A percentile compares a stretch with the other conserved stretches of the same genome.
Evolutionary conservation across 2,888 invertebrate species (phyloP).

Genomic region (Listrodromus nycthemerus): DNA sequence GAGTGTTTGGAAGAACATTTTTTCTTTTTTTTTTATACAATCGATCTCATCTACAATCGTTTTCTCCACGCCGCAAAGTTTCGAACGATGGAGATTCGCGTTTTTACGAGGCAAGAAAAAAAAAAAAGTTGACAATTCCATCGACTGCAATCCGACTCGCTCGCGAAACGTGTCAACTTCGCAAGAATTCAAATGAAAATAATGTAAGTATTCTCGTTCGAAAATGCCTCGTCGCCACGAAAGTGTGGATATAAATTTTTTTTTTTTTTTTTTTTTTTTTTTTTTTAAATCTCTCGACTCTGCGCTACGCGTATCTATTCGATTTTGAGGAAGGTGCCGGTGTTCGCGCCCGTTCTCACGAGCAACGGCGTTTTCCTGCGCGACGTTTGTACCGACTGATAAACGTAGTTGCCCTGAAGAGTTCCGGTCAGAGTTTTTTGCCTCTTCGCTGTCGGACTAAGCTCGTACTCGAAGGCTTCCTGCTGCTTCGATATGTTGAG

Average conservation of each 20-base stretch:
- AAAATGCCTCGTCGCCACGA: not conserved
- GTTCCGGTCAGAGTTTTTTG: constrained; percentile 80
- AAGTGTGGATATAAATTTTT: not conserved
- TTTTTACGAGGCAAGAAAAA: not conserved
- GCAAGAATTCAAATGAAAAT: not conserved
- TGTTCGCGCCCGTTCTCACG: constrained; percentile 75
- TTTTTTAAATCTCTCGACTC: not conserved
- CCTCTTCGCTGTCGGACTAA: constrained; percentile 78
- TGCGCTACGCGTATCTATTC: constrained; percentile 76
- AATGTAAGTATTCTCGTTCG: constrained; percentile 26
- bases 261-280: not conserved
- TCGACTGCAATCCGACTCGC: constrained; percentile 1
- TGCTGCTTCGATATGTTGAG: constrained; percentile 82
- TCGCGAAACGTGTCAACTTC: constrained; percentile 41
- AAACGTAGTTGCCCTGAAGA: constrained; percentile 81
- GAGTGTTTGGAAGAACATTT: constrained; percentile 61
- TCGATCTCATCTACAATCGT: constrained; percentile 9
- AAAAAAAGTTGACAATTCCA: not conserved
- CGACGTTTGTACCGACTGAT: constrained; percentile 80
- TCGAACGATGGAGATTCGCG: not conserved
- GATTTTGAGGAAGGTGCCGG: constrained; percentile 80
- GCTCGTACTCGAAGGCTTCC: constrained; percentile 77
- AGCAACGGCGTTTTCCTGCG: constrained; percentile 82
- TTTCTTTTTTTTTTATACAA: constrained; percentile 50
- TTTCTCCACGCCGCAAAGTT: not conserved